Conservation (phyloP, 2,797 vertebrate species). For the Florisuga fusca region DNA sequence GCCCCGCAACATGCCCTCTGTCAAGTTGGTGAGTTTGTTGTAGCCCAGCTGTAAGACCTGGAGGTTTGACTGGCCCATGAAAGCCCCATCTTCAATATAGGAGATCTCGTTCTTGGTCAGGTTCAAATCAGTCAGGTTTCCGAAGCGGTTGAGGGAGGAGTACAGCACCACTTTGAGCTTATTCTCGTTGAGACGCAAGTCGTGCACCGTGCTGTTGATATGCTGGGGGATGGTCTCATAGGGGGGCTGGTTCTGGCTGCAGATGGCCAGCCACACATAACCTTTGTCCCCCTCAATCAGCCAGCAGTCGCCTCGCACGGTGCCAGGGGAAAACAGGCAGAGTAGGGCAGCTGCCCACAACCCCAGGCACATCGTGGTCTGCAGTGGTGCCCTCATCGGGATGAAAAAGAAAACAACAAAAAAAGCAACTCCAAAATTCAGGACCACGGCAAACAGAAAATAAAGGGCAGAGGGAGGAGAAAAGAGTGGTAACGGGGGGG, state of each 20-base stretch:
- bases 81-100: conserved; percentile 96
- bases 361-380: conserved; percentile 81
- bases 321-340: conserved; percentile 74
- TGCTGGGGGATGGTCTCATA: conserved; percentile 98
- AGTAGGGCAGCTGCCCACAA: conserved; percentile 78
- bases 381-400: conserved; percentile 23
- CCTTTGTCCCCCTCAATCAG: conserved; percentile 99
- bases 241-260: conserved; percentile 98
- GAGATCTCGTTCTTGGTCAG: conserved; percentile 98
- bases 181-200: conserved; percentile 96
- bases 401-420: not conserved
- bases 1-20: conserved; percentile 95
- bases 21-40: conserved; percentile 96
- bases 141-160: conserved; percentile 94
- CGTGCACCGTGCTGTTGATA: conserved; percentile 98
- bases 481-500: not conserved
- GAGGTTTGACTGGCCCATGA: conserved; percentile 94
- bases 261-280: conserved; percentile 98
- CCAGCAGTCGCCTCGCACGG: conserved; percentile 92
- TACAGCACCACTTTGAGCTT: conserved; percentile 96
- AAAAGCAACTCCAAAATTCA: not conserved
- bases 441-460: not conserved
- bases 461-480: not conserved
- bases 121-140: conserved; percentile 98
- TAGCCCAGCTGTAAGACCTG: conserved; percentile 97